phyloP scores from a whole-genome alignment of 2,888 invertebrate genomes.

The Abscondita cerata region DNA sequence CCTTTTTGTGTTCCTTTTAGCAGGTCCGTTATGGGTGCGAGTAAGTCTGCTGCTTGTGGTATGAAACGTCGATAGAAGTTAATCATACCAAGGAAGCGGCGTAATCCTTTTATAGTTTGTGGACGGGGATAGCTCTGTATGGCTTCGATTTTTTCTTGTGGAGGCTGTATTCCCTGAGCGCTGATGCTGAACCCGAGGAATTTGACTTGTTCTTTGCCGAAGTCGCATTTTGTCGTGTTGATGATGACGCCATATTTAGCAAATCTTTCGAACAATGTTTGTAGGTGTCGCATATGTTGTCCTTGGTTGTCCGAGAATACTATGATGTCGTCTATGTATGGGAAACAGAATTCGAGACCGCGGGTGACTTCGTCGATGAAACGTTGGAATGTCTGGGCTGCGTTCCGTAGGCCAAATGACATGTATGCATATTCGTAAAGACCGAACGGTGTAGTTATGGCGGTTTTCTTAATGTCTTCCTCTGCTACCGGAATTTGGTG shows the following conservation, averaged over 20 bases:
- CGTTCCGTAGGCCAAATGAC: neutral
- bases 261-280: neutral
- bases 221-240: neutral
- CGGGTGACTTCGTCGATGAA: neutral
- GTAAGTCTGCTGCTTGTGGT: neutral
- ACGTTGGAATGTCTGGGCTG: neutral
- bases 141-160: neutral
- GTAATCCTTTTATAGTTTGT: neutral
- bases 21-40: neutral
- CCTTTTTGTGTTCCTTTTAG: neutral
- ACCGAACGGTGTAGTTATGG: neutral
- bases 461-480: neutral
- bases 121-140: neutral
- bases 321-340: neutral
- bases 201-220: neutral
- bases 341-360: neutral
- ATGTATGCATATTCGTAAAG: neutral
- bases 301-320: neutral
- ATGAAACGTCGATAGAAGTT: slow-evolving; percentile 15
- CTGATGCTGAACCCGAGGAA: neutral
- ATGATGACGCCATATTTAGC: neutral
- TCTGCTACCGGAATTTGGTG: neutral
- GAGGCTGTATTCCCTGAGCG: neutral
- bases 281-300: neutral
- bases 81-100: slow-evolving; percentile 6